Base-by-base conservation (phyloP, 1,140 invertebrate species). In the Camponotus floridanus region DNA sequence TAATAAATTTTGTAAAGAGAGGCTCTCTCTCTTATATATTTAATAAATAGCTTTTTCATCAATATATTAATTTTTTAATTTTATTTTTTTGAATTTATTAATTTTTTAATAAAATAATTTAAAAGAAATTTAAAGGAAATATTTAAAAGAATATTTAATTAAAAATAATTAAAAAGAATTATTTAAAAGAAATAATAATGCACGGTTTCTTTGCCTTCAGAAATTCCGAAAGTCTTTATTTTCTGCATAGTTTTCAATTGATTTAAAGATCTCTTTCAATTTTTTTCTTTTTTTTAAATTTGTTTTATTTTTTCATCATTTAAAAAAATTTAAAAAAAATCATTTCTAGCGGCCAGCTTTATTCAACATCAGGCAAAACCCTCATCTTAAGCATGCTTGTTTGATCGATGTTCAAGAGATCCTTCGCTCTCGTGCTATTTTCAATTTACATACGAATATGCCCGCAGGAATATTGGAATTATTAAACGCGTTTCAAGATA, bases 391-490 rank as follows among this genome's bases (percentile, higher is more conserved):
- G 18, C 31, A 2, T 62, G 36, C 36, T 76, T 36, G 7, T 7
- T 76, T 33, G 8, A 39, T 76, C 57, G 39, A 62, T 36, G 57
- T 33, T 57, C 6, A 1, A 74, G 31, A 57, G 7, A 39, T n/a
- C 15, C 26, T 57, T 76, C 55, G 31, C 21, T 57, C 33, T 45
- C 45, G 45, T 62, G 31, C 64, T 45, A 76, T 64, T 76, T 76
- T 65, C 62, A 71, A 86, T 91, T 90, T 87, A 88, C 90, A 91
- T 91, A 91, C 80, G 80, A 89, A 91, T 90, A 90, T 65, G 80
- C 74, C 59, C 48, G 61, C 33, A 87, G 68, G 59, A 85, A 74
- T 45, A 31, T 83, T 88, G 88, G 85, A 91, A 91, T 90, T 90
- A 90, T 90, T 90, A 90, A 91, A 90, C 78, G 80, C 74, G 59